Evolutionary conservation across 1,140 invertebrate species (phyloP), one percentile per base, ranked within the genome.

Genomic region (Drosophila sucinea): DNA sequence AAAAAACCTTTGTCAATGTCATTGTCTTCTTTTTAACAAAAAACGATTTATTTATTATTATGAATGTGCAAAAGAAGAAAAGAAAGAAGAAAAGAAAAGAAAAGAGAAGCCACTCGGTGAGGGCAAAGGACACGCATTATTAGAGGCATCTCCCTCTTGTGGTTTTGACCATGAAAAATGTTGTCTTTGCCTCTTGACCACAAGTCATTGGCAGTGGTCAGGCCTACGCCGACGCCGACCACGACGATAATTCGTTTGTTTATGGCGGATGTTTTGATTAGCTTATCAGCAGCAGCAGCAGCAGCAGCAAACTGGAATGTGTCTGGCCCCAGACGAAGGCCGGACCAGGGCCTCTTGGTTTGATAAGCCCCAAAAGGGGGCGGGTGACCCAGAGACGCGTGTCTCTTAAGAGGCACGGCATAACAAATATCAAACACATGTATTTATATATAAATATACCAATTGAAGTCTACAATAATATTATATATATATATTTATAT

Each of bases 201-300:
- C 64, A 62, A 86, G 79, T 87, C 83, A 73, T 69, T 70, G 76
- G 75, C 76, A 60, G 76, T 85, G 82, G 79, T 89, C 84, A 80
- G 84, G 83, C 84, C 83, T 75, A 73, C 67, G 25, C 25, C 11
- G 3, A 10, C 30, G 27, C 63, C 11, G n/a, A 30, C 40, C 0
- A 10, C 25, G 23, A 66, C 69, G 74, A 86, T 78, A 77, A 68
- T 70, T 66, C 60, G 41, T 67, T 73, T 87, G 79, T 89, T 87
- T 87, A 77, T 77, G 62, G 77, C 77, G 83, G 77, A 89, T 80
- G 76, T 77, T 89, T 70, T 80, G 76, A 79, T 73, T 73, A 61
- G 71, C 60, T 82, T 75, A 73, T 71, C 80, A 51, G 23, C 44
- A 38, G 10, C 2, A 38, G 4, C 44, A 38, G 10, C 2, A 38